These are phyloP conservation scores for Dexiosoma caninum DNA, from an alignment of 2,888 invertebrate species.

Conservation along the genomic window DNA sequence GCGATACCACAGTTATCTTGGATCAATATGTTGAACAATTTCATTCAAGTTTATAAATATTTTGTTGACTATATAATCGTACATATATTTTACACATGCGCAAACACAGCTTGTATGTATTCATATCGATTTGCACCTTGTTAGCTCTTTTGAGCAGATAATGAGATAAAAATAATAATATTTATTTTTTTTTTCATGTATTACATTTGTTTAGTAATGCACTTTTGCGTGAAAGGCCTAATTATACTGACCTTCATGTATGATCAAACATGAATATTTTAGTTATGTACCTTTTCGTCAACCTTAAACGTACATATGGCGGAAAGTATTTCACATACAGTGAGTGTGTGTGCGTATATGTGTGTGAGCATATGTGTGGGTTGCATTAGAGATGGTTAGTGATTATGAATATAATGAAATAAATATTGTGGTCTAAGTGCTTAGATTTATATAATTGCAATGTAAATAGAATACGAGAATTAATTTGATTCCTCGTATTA, in stretches of 20 bases:
- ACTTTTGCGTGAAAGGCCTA: slow-evolving; percentile 43
- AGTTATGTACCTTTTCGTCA: not conserved
- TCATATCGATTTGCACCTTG: slow-evolving; percentile 11
- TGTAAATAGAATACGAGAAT: too few species aligned
- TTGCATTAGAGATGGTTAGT: too few species aligned
- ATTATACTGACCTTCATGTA: slow-evolving; percentile 44
- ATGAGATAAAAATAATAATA: slow-evolving; percentile 16
- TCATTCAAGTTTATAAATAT: not conserved
- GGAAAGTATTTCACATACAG: too few species aligned
- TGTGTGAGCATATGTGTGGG: not conserved
- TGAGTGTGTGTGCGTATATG: not conserved
- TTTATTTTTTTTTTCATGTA: not conserved
- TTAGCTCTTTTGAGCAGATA: slow-evolving; percentile 23
- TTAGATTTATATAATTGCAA: too few species aligned
- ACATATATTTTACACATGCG: slow-evolving; percentile 5
- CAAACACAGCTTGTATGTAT: not conserved
- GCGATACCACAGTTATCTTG: not conserved
- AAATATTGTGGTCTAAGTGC: too few species aligned
- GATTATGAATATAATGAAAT: too few species aligned
- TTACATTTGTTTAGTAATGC: slow-evolving; percentile 35
- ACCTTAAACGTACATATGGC: not conserved
- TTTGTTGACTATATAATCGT: too few species aligned
- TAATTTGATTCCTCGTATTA: too few species aligned
- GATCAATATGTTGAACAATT: not conserved
- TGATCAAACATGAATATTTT: slow-evolving; percentile 7